These are phyloP conservation scores for Asteroscopus sphinx DNA, from an alignment of 2,888 invertebrate genomes.

Conservation along the genomic window DNA sequence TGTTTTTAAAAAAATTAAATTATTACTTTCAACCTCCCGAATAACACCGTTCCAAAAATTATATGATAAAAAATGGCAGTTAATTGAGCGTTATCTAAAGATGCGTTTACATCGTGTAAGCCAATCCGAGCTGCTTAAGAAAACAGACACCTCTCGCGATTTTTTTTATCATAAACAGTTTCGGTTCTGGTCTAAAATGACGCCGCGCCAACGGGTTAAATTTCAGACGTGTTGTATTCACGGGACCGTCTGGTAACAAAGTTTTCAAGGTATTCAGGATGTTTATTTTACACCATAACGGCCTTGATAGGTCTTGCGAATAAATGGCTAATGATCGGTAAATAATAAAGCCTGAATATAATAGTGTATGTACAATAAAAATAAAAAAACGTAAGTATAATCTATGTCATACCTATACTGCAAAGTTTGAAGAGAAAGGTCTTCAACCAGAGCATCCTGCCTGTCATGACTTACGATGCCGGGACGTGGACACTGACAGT, in stretches of 20 bases:
- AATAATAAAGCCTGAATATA: too few species aligned
- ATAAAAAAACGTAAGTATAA: too few species aligned
- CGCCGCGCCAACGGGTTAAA: conserved; percentile 67
- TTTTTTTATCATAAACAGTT: conserved; percentile 78
- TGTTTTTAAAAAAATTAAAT: neutral
- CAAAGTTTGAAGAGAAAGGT: too few species aligned
- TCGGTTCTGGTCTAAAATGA: conserved; percentile 73
- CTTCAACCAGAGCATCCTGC: too few species aligned
- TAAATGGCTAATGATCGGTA: too few species aligned
- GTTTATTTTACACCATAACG: too few species aligned
- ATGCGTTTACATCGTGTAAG: conserved; percentile 75
- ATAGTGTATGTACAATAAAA: too few species aligned
- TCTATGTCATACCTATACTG: too few species aligned
- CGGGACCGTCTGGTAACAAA: conserved; percentile 33
- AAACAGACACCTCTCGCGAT: conserved; percentile 77
- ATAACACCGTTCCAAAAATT: conserved; percentile 69
- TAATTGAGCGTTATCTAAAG: conserved; percentile 86
- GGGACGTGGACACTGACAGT: too few species aligned
- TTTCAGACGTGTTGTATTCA: conserved; percentile 72
- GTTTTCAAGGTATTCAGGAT: conserved; percentile 8
- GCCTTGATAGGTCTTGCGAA: too few species aligned
- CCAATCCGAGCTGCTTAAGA: conserved; percentile 73
- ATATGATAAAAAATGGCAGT: conserved; percentile 70
- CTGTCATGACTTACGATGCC: too few species aligned
- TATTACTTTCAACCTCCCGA: conserved; percentile 44